phyloP scores from a whole-genome alignment of 2,888 invertebrate species.

The Drosophila demipolita region DNA sequence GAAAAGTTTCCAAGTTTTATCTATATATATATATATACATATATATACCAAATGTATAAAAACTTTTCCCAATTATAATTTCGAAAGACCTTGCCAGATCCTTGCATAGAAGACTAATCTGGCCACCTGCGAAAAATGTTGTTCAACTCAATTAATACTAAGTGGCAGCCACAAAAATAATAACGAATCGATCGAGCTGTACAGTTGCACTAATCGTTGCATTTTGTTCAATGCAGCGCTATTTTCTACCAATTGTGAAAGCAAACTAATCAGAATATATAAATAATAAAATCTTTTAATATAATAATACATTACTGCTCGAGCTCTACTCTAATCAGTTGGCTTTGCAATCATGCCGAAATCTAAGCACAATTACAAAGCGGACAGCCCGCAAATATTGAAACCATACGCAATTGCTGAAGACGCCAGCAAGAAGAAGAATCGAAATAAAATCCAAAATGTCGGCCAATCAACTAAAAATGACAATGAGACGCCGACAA shows the following conservation, averaged over 20 bases:
- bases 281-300: background rate
- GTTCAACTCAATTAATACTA: background rate
- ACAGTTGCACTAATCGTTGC: constrained; percentile 1
- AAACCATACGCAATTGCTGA: background rate
- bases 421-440: constrained; percentile 2
- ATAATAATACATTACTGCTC: background rate
- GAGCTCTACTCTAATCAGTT: background rate
- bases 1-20: background rate
- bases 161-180: constrained; percentile 1
- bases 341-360: constrained; percentile 4
- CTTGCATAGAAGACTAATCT: background rate
- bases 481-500: background rate
- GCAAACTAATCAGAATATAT: background rate
- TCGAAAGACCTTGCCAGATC: background rate
- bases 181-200: background rate
- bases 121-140: background rate
- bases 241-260: background rate
- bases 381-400: background rate
- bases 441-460: background rate
- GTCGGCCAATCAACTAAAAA: background rate
- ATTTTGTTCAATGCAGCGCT: background rate
- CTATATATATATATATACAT: background rate
- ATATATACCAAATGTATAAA: background rate
- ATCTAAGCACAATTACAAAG: background rate
- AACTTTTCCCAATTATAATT: background rate